Evolutionary conservation across 1,140 invertebrate genomes (phyloP), one percentile per base, ranked within the genome.

Genomic region (Rhizoglyphus robini): DNA sequence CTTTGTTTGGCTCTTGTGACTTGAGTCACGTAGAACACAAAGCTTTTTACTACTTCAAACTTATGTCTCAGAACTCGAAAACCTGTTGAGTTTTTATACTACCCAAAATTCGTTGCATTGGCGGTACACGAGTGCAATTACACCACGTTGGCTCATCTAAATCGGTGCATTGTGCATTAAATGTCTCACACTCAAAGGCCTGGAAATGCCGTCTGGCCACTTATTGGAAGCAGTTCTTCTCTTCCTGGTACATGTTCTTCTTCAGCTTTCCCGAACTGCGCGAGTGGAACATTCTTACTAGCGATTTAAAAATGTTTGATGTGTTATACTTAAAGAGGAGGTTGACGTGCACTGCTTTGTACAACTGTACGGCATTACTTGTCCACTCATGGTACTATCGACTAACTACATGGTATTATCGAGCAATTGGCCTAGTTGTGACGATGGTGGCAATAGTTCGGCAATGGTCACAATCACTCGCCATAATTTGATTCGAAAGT

Each of bases 31-130:
- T n/a, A n/a, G n/a, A n/a, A n/a, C n/a, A n/a, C n/a, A n/a, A n/a
- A n/a, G n/a, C n/a, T n/a, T n/a, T n/a, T n/a, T n/a, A n/a, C n/a
- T n/a, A n/a, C n/a, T n/a, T n/a, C n/a, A n/a, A n/a, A n/a, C 73
- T 92, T 57, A 81, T 90, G 20, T 86, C 83, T 0, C 89, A 92
- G 75, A 88, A 91, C 76, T 79, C 88, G 70, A n/a, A n/a, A n/a
- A n/a, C n/a, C n/a, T n/a, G n/a, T n/a, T n/a, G n/a, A n/a, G n/a
- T n/a, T n/a, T n/a, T n/a, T n/a, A n/a, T n/a, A n/a, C n/a, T n/a
- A n/a, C n/a, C n/a, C n/a, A n/a, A n/a, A n/a, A n/a, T n/a, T n/a
- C n/a, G n/a, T n/a, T n/a, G n/a, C n/a, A n/a, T n/a, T n/a, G n/a
- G n/a, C n/a, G n/a, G n/a, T n/a, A n/a, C n/a, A n/a, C n/a, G n/a